Conservation (phyloP, 2,113 vertebrate genomes). For the Pangasianodon gigas region DNA sequence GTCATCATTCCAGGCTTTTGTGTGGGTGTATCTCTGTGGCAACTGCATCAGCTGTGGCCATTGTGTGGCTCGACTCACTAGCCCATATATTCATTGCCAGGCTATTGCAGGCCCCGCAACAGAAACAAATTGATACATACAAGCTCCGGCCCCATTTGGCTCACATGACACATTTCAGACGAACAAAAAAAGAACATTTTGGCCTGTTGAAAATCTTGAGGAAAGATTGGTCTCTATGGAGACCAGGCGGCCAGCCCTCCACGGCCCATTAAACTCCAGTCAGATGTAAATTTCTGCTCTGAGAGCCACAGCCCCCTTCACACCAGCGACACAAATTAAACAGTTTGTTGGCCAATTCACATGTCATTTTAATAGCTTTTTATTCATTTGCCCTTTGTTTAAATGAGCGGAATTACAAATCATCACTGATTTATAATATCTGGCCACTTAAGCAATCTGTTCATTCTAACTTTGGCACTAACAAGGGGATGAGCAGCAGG, state of each 20-base stretch:
- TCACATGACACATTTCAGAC: slow-evolving; percentile 80
- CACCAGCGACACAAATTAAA: slow-evolving; percentile 81
- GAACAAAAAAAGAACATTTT: slow-evolving; percentile 85
- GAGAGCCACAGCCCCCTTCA: slow-evolving; percentile 69
- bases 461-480: slow-evolving; percentile 51
- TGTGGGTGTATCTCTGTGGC: slow-evolving; percentile 82
- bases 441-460: slow-evolving; percentile 71
- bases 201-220: slow-evolving; percentile 88
- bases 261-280: slow-evolving; percentile 90
- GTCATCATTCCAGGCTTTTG: slow-evolving; percentile 85
- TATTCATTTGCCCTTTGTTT: slow-evolving; percentile 83
- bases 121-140: slow-evolving; percentile 97
- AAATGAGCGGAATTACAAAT: slow-evolving; percentile 83
- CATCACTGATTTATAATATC: slow-evolving; percentile 83
- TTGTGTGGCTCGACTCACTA: slow-evolving; percentile 79
- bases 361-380: slow-evolving; percentile 88
- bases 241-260: slow-evolving; percentile 75
- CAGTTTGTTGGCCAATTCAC: slow-evolving; percentile 91
- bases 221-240: slow-evolving; percentile 82
- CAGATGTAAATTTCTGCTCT: slow-evolving; percentile 84
- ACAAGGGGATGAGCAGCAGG: slow-evolving; percentile 43
- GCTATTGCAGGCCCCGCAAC: slow-evolving; percentile 74
- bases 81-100: slow-evolving; percentile 86
- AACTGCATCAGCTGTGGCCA: slow-evolving; percentile 81
- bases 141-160: slow-evolving; percentile 77